These are phyloP conservation scores for Tetheella fluctuosa DNA, from an alignment of 2,888 invertebrate species.

Conservation along the genomic window DNA sequence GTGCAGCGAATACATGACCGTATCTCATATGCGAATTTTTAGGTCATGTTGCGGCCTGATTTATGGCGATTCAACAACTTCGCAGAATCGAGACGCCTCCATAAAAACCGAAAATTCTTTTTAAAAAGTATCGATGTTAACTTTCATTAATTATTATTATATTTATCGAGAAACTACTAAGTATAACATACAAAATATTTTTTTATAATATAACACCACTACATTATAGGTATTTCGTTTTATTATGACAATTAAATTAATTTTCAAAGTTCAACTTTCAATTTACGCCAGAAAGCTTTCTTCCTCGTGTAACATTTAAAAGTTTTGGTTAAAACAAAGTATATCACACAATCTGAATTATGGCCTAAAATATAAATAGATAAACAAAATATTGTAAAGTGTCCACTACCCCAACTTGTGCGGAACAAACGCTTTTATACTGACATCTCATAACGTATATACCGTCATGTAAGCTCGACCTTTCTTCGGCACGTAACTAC, in stretches of 20 bases:
- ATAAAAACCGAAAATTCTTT: not conserved
- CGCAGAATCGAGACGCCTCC: not conserved
- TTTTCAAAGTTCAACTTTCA: too few relatives aligned
- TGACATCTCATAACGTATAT: slow-evolving; percentile 11
- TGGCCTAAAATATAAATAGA: not conserved
- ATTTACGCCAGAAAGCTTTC: too few relatives aligned
- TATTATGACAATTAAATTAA: too few relatives aligned
- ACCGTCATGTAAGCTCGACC: not conserved
- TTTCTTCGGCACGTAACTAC: not conserved
- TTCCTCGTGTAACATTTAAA: too few relatives aligned
- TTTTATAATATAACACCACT: too few relatives aligned
- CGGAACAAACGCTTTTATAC: slow-evolving; percentile 1
- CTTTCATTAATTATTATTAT: not conserved
- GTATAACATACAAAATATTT: too few relatives aligned
- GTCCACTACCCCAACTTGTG: not conserved
- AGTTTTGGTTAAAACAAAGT: not conserved
- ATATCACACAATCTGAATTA: not conserved
- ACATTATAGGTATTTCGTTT: too few relatives aligned
- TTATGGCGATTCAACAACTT: slow-evolving; percentile 2
- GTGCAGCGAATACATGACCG: not conserved
- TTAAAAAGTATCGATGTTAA: not conserved
- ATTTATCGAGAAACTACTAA: too few relatives aligned
- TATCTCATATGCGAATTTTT: not conserved
- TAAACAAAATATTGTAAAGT: not conserved
- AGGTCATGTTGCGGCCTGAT: slow-evolving; percentile 1